phyloP scores from a whole-genome alignment of 1,140 invertebrate genomes.

The Drosophila watanabei region DNA sequence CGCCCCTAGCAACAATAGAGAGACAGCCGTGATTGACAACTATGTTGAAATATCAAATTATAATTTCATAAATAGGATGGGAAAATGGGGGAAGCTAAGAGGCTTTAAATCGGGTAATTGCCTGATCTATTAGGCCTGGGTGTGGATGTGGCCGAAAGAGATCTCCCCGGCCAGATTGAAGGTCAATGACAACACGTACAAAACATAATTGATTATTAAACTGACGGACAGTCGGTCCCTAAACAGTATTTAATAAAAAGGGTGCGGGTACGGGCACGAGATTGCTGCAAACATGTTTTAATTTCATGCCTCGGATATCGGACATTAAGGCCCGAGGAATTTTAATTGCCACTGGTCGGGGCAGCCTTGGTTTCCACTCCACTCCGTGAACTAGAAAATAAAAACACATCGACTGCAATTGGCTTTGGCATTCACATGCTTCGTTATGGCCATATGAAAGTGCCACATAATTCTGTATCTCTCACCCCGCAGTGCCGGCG shows the following conservation, averaged over 20 bases:
- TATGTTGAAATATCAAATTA: slow-evolving; percentile 84
- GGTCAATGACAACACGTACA: slow-evolving; percentile 74
- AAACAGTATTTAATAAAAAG: slow-evolving; percentile 45
- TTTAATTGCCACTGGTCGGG: slow-evolving; percentile 71
- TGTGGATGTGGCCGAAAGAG: slow-evolving; percentile 54
- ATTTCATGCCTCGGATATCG: slow-evolving; percentile 80
- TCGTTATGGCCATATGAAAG: slow-evolving; percentile 65
- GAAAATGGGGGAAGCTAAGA: slow-evolving; percentile 67
- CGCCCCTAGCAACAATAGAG: slow-evolving; percentile 49
- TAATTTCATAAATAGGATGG: slow-evolving; percentile 71
- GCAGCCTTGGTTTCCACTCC: slow-evolving; percentile 35
- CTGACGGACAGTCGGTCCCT: slow-evolving; percentile 44
- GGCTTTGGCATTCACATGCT: slow-evolving; percentile 50
- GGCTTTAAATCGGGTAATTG: slow-evolving; percentile 80
- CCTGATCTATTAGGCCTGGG: slow-evolving; percentile 72
- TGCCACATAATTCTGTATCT: slow-evolving; percentile 70
- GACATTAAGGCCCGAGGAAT: slow-evolving; percentile 69
- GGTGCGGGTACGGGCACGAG: slow-evolving; percentile 21
- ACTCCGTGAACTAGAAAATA: slow-evolving; percentile 63
- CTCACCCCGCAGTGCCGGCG: slow-evolving; percentile 24
- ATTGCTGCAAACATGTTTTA: slow-evolving; percentile 77
- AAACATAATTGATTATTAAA: slow-evolving; percentile 79
- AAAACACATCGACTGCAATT: slow-evolving; percentile 54
- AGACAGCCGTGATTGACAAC: slow-evolving; percentile 73
- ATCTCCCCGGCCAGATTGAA: slow-evolving; percentile 62